A percentile compares a stretch with the other conserved stretches of the same genome.
Evolutionary conservation across 2,888 invertebrate species (phyloP).

Genomic region (Eupeodes latifasciatus): DNA sequence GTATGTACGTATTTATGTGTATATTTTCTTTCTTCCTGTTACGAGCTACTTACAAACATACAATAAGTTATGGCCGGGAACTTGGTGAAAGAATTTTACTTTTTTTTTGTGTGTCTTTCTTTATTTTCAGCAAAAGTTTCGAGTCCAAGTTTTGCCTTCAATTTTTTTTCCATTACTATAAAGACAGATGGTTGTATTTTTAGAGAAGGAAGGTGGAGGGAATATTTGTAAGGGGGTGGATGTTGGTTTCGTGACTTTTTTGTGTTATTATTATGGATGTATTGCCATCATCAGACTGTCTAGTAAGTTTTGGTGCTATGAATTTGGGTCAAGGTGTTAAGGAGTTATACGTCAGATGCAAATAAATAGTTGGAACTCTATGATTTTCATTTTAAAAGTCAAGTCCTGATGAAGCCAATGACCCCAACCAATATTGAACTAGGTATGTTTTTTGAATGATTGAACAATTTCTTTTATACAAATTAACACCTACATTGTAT

Average conservation of each 20-base stretch:
- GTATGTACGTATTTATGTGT: too few relatives aligned
- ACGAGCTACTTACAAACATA: constrained; percentile 33
- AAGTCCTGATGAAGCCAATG: background rate
- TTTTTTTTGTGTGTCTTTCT: background rate
- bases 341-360: constrained; percentile 20
- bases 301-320: constrained; percentile 58
- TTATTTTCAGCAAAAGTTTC: constrained; percentile 38
- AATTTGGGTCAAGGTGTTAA: constrained; percentile 65
- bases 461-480: background rate
- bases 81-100: constrained; percentile 52
- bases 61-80: constrained; percentile 48
- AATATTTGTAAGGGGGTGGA: too few relatives aligned
- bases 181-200: constrained; percentile 33
- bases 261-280: constrained; percentile 7
- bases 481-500: background rate
- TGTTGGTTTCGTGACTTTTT: constrained; percentile 3
- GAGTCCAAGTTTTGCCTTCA: constrained; percentile 40
- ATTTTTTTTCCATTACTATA: constrained; percentile 39
- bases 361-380: constrained; percentile 1
- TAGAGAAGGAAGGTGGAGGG: background rate
- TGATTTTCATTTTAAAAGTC: constrained; percentile 5
- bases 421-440: background rate
- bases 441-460: background rate
- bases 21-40: constrained; percentile 28
- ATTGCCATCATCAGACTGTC: constrained; percentile 60